A percentile compares a stretch with the other conserved stretches of the same genome.
phyloP scores from a whole-genome alignment of 2,797 vertebrate species.

The Coregonus suidteri region DNA sequence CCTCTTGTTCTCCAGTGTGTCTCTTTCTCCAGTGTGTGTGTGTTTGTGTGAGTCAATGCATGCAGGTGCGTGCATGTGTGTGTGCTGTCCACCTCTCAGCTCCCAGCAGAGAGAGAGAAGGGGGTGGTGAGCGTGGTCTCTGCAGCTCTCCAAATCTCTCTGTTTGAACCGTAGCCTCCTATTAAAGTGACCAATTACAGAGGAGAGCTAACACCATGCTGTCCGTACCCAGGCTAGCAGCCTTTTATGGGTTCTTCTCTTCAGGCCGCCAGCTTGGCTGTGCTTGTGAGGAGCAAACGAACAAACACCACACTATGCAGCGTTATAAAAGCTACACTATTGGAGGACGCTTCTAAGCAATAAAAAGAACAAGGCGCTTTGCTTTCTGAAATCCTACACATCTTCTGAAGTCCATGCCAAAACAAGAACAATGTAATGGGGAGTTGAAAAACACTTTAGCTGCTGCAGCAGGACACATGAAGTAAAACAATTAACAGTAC shows the following conservation, averaged over 20 bases:
- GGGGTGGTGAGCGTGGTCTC: background rate
- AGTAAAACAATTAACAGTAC: background rate
- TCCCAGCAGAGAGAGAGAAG: background rate
- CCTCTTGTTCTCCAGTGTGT: slow-evolving; percentile 12
- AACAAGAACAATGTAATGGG: background rate
- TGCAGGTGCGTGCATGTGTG: background rate
- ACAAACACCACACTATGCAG: slow-evolving; percentile 53
- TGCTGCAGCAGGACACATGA: background rate
- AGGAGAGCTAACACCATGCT: slow-evolving; percentile 18
- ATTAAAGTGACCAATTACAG: slow-evolving; percentile 42
- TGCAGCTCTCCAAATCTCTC: slow-evolving; percentile 9
- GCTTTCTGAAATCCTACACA: slow-evolving; percentile 46
- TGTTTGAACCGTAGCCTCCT: slow-evolving; percentile 37
- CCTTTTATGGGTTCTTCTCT: slow-evolving; percentile 31
- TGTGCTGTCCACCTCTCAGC: background rate
- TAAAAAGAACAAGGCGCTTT: slow-evolving; percentile 6
- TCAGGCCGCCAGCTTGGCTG: slow-evolving; percentile 36
- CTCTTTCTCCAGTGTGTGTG: slow-evolving; percentile 18
- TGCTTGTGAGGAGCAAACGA: slow-evolving; percentile 42
- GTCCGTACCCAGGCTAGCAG: slow-evolving; percentile 19
- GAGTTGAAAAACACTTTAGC: background rate
- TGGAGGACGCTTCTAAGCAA: slow-evolving; percentile 26
- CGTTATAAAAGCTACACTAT: slow-evolving; percentile 38
- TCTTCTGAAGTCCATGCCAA: slow-evolving; percentile 33
- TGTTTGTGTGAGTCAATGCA: slow-evolving; percentile 7